Evolutionary conservation across 1,140 invertebrate genomes (phyloP).

Genomic region (Drosophila orena): DNA sequence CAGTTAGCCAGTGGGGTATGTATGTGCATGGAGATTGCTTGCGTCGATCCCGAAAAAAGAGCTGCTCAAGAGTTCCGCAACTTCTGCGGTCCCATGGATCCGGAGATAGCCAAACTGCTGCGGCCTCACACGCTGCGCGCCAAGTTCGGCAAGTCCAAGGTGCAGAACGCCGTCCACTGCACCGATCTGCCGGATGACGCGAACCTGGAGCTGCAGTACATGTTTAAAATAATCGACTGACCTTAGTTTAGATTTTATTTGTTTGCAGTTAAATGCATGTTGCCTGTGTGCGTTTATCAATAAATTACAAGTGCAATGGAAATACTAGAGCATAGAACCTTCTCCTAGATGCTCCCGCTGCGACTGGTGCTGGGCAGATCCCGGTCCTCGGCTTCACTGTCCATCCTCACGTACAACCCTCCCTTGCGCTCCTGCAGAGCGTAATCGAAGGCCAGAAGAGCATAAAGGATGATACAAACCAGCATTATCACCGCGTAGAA

Average conservation of each 20-base stretch:
- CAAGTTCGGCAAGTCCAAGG: constrained; percentile 92
- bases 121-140: constrained; percentile 93
- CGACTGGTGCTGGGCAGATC: constrained; percentile 53
- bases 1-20: constrained; percentile 93
- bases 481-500: constrained; percentile 83
- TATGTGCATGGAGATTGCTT: constrained; percentile 93
- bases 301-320: constrained; percentile 66
- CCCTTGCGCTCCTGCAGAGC: constrained; percentile 55
- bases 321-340: background rate
- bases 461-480: constrained; percentile 72
- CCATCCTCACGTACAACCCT: constrained; percentile 16
- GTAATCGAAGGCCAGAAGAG: constrained; percentile 72
- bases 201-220: constrained; percentile 92
- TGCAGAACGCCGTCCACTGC: constrained; percentile 96
- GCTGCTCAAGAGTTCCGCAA: constrained; percentile 91
- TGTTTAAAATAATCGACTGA: constrained; percentile 90
- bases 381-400: constrained; percentile 14
- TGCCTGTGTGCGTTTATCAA: constrained; percentile 22
- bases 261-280: constrained; percentile 16
- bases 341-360: constrained; percentile 47
- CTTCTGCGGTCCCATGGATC: constrained; percentile 94
- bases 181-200: constrained; percentile 96
- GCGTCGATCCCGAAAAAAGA: constrained; percentile 86
- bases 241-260: constrained; percentile 27
- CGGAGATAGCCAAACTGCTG: constrained; percentile 93